Conservation (phyloP, 1,140 invertebrate species). For the Littorina saxatilis region DNA sequence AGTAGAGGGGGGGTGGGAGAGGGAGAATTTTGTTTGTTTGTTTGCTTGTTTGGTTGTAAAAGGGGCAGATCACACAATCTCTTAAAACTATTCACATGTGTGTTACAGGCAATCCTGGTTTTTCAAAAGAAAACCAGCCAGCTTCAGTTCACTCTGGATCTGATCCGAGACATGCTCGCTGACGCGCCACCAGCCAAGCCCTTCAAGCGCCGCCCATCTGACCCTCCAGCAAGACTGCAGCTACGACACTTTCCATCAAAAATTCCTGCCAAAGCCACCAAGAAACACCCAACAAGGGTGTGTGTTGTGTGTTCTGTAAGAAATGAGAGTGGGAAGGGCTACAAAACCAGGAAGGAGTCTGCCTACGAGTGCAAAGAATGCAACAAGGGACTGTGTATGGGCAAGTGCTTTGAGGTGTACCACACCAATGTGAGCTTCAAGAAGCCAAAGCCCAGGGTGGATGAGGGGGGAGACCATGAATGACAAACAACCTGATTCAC, state of each 20-base stretch:
- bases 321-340: constrained; percentile 9
- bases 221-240: constrained; percentile 10
- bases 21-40: no score
- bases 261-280: background rate
- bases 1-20: no score
- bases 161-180: background rate
- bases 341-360: constrained; percentile 14
- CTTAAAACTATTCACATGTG: no score
- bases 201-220: constrained; percentile 4
- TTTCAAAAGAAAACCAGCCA: background rate
- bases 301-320: constrained; percentile 21
- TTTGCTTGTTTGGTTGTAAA: no score
- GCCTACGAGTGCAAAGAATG: background rate
- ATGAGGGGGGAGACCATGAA: background rate
- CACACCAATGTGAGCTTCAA: constrained; percentile 10
- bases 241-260: background rate
- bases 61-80: no score
- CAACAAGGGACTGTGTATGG: constrained; percentile 11
- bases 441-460: background rate
- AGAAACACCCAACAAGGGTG: constrained; percentile 7
- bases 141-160: background rate
- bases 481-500: background rate
- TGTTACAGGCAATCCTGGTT: no score
- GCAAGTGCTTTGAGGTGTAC: no score
- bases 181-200: background rate